Percentiles rank a stretch among this genome's conserved stretches.
These are phyloP conservation scores for Eucriotettix oculatus DNA, from an alignment of 2,888 invertebrate genomes.

Conservation along the genomic window DNA sequence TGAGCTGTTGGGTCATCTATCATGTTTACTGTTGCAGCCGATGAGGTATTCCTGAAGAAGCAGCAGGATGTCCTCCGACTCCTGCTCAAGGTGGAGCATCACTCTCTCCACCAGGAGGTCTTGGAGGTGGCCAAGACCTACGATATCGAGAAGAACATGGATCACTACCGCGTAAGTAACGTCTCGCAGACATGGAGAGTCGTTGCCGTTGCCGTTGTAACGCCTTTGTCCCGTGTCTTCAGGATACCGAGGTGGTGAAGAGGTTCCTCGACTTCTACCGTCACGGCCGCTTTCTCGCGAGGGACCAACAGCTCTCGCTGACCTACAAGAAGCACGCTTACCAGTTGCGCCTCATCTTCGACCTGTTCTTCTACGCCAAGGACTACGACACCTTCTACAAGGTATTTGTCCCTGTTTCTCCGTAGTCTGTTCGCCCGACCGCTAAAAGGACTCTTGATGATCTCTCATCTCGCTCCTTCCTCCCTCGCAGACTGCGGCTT, in stretches of 20 bases:
- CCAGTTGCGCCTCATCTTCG: constrained; percentile 33
- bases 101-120: constrained; percentile 33
- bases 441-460: not conserved
- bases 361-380: constrained; percentile 39
- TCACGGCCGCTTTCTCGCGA: constrained; percentile 33
- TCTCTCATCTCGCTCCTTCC: not conserved
- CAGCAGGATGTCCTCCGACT: constrained; percentile 39
- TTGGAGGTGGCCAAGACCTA: constrained; percentile 38
- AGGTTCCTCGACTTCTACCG: constrained; percentile 13
- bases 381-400: constrained; percentile 42
- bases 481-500: constrained; percentile 35
- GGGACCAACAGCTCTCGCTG: constrained; percentile 32
- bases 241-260: constrained; percentile 25
- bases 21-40: constrained; percentile 25
- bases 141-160: constrained; percentile 38
- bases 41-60: constrained; percentile 34
- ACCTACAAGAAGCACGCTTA: constrained; percentile 25
- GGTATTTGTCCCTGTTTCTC: constrained; percentile 2
- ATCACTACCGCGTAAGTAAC: constrained; percentile 31
- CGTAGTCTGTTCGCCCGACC: not conserved
- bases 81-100: constrained; percentile 45
- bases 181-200: not conserved
- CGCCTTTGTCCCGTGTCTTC: constrained; percentile 4
- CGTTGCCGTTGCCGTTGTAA: not conserved
- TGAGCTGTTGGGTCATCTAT: not conserved